phyloP scores from a whole-genome alignment of 2,797 vertebrate genomes.

The Enteromius trimaculatus region DNA sequence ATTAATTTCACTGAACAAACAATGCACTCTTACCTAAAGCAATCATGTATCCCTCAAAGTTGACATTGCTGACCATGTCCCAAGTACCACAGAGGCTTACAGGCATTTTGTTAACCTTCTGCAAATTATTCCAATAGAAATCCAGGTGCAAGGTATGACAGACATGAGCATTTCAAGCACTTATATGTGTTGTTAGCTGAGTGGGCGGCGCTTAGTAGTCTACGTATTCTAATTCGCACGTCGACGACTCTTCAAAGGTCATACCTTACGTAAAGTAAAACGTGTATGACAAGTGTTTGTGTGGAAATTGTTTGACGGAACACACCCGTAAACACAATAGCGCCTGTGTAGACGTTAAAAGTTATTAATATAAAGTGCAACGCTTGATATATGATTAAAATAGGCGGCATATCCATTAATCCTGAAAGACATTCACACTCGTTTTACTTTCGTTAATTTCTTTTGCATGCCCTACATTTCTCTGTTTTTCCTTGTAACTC shows the following conservation, averaged over 20 bases:
- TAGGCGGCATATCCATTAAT: neutral
- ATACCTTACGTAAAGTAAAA: neutral
- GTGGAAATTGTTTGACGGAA: neutral
- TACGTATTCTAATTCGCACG: neutral
- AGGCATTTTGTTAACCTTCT: constrained; percentile 74
- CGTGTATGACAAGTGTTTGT: constrained; percentile 16
- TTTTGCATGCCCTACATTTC: neutral
- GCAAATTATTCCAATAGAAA: neutral
- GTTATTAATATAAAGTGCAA: neutral
- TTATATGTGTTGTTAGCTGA: neutral
- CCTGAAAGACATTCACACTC: neutral
- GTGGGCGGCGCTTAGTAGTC: constrained; percentile 4
- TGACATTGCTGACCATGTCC: constrained; percentile 85
- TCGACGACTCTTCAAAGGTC: neutral
- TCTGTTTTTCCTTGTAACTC: neutral
- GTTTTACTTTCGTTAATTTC: neutral
- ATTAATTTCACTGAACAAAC: neutral
- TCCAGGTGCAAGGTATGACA: neutral
- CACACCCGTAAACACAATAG: neutral
- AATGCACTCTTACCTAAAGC: constrained; percentile 80
- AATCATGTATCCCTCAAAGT: constrained; percentile 87
- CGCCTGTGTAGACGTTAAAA: neutral
- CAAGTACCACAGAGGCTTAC: constrained; percentile 84
- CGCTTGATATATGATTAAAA: neutral
- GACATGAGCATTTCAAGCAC: neutral